These are phyloP conservation scores for Spilogale gracilis DNA, from an alignment of 2,113 vertebrate species.

Conservation along the genomic window DNA sequence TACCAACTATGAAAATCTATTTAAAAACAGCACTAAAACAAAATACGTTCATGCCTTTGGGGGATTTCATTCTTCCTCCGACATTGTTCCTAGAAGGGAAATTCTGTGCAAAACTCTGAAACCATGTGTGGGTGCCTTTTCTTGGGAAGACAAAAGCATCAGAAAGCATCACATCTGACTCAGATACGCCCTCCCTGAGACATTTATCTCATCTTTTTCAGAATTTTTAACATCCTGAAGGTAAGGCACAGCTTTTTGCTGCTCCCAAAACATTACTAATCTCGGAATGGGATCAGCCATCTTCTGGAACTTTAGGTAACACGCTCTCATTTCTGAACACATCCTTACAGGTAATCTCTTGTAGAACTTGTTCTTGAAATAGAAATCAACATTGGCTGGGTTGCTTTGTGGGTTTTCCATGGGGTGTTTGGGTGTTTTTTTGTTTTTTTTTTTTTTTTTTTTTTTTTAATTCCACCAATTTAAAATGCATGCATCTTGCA, in stretches of 20 bases:
- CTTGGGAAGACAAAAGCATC: background rate
- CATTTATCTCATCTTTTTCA: background rate
- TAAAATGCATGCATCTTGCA: background rate
- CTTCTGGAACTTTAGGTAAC: background rate
- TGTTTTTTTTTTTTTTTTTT: background rate
- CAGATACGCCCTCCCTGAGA: rapidly evolving
- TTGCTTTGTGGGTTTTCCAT: background rate
- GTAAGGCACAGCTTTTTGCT: rapidly evolving
- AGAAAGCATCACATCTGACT: background rate
- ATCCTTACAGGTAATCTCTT: background rate
- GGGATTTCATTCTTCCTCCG: too few species aligned
- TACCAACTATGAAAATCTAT: background rate
- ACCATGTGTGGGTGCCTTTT: rapidly evolving
- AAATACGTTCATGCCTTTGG: background rate
- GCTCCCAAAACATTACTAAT: background rate
- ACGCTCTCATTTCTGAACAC: background rate
- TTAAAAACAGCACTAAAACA: background rate
- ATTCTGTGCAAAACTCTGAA: background rate
- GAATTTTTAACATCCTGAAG: background rate
- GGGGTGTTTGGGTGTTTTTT: background rate
- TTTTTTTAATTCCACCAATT: background rate
- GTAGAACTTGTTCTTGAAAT: background rate
- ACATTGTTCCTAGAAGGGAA: background rate
- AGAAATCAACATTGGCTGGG: background rate
- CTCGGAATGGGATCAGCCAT: background rate